phyloP scores from a whole-genome alignment of 2,888 invertebrate genomes.

The Selenia dentaria region DNA sequence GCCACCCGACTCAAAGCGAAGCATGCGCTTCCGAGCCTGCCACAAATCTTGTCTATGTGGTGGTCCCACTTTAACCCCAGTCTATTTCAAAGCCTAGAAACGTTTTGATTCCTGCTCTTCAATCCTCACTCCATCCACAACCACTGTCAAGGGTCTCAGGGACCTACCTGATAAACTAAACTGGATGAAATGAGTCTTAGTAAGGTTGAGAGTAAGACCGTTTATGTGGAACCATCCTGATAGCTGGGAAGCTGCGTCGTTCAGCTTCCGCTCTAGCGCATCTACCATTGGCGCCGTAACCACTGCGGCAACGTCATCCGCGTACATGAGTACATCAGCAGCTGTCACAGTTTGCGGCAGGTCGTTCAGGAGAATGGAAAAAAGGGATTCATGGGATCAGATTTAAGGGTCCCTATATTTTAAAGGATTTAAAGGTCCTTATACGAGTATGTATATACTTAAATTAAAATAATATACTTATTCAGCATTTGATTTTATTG shows the following conservation, averaged over 20 bases:
- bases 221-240: too few species aligned
- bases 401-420: too few species aligned
- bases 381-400: too few species aligned
- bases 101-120: background rate
- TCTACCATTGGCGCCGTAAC: background rate
- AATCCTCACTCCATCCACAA: background rate
- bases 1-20: background rate
- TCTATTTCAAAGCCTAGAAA: background rate
- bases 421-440: too few species aligned
- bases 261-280: background rate
- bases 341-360: background rate
- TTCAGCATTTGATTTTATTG: too few species aligned
- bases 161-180: background rate
- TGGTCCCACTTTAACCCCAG: background rate
- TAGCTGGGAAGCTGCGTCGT: background rate
- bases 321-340: constrained; percentile 6
- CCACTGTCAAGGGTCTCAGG: background rate
- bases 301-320: constrained; percentile 4
- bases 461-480: too few species aligned
- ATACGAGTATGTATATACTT: too few species aligned
- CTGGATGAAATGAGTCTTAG: background rate
- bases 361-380: constrained; percentile 6
- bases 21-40: background rate
- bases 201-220: constrained; percentile 3
- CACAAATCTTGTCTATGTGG: background rate